These are phyloP conservation scores for Taphrorychus bicolor DNA, from an alignment of 2,888 invertebrate species.

Conservation along the genomic window DNA sequence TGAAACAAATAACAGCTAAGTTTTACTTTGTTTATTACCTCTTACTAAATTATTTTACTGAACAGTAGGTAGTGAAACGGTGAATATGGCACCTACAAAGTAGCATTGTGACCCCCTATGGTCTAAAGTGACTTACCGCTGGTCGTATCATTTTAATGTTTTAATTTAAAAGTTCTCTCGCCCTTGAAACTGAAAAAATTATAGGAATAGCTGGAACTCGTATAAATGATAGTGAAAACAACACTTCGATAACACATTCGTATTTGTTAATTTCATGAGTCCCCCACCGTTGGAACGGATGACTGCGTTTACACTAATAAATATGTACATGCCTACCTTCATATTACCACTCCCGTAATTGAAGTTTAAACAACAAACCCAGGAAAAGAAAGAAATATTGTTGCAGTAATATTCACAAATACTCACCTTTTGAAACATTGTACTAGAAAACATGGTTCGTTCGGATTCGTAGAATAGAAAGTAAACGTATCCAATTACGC, in stretches of 20 bases:
- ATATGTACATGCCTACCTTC: too few species aligned
- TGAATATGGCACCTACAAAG: too few species aligned
- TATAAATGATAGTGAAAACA: slow-evolving; percentile 10
- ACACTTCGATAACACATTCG: slow-evolving; percentile 3
- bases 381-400: too few species aligned
- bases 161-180: neutral
- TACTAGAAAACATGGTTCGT: neutral
- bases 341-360: too few species aligned
- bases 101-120: too few species aligned
- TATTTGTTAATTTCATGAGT: neutral
- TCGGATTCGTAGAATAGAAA: neutral
- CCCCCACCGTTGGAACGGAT: neutral
- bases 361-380: too few species aligned
- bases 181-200: neutral
- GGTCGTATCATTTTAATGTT: slow-evolving; percentile 7
- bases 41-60: too few species aligned
- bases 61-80: too few species aligned
- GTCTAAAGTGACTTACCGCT: slow-evolving; percentile 2
- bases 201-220: neutral
- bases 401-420: too few species aligned
- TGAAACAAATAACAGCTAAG: too few species aligned
- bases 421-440: too few species aligned
- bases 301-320: neutral
- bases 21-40: too few species aligned
- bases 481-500: neutral